Evolutionary conservation across 2,113 vertebrate species (phyloP), one percentile per base, ranked within the genome.

Genomic region (Oryzias melastigma): DNA sequence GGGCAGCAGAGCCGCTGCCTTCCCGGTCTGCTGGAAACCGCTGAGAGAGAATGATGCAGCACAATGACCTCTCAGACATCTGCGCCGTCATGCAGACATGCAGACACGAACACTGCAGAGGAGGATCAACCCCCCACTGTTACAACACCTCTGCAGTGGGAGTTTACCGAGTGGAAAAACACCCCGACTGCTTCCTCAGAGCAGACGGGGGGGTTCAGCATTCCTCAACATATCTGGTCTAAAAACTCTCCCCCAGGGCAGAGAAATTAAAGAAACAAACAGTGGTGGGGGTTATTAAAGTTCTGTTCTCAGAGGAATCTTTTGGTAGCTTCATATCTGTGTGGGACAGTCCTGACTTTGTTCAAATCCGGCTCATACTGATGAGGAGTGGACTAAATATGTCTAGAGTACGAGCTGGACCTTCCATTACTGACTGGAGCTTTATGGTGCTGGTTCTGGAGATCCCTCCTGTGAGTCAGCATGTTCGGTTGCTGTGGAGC

Each of bases 121-220:
- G 29, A 35, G 25, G 25, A 25, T 5, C 25, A 27, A 27, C 25
- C 25, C 25, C 25, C 25, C 25, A 5, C 25, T 5, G 5, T 27
- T 27, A 27, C 25, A 27, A 27, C 25, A 27, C 25, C 47, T 62
- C 75, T 47, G 75, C 79, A 87, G 81, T 87, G 85, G 88, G 86
- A 85, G 77, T 88, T 88, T 85, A 87, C 83, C 69, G 78, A 84
- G 80, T 90, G 88, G 84, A 89, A 89, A 89, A 90, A 85, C 50
- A 85, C 75, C 68, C 73, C 69, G 62, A 66, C 67, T 6, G 41
- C 50, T 25, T 52, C 64, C 67, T 54, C 58, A 44, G 27, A 52
- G 18, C 51, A 50, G 35, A 67, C 13, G 54, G 15, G 8, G 49
- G 50, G 35, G 81, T 62, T 4, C 4, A 20, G n/a, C 61, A 67